Conservation (phyloP, 2,888 invertebrate genomes). For the Callyntrura sp. region DNA sequence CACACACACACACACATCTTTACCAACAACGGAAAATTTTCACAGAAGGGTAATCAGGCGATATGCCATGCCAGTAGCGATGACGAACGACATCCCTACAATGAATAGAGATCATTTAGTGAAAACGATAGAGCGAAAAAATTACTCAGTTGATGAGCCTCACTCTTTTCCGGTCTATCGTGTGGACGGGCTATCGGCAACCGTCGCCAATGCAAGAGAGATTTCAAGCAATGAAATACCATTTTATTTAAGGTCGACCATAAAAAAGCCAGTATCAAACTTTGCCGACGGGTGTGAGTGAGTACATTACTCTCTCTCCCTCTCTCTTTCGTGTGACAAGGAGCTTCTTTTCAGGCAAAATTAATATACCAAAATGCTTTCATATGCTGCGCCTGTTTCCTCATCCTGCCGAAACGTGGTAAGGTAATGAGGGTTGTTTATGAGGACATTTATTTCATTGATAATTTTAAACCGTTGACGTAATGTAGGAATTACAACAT, state of each 20-base stretch:
- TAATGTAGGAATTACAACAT: no score
- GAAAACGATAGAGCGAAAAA: no score
- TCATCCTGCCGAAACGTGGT: constrained; percentile 4
- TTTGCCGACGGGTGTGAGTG: constrained; percentile 6
- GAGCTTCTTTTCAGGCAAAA: neutral
- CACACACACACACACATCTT: no score
- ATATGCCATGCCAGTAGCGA: neutral
- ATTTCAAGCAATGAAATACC: neutral
- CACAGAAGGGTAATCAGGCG: neutral
- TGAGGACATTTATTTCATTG: constrained; percentile 15
- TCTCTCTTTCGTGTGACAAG: no score
- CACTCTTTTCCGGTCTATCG: constrained; percentile 19
- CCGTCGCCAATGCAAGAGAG: constrained; percentile 9
- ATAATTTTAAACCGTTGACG: neutral
- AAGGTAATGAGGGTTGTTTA: neutral
- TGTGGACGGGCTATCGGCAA: no score
- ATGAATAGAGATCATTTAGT: neutral
- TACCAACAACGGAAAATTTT: constrained; percentile 11
- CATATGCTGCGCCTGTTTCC: neutral
- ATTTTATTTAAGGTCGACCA: neutral
- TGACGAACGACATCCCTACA: constrained; percentile 18
- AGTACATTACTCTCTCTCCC: neutral
- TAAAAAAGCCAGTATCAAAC: no score
- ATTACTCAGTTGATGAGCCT: neutral
- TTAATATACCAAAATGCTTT: no score